Base-by-base conservation (phyloP, 2,113 vertebrate genomes). In the Corythornis cristatus region DNA sequence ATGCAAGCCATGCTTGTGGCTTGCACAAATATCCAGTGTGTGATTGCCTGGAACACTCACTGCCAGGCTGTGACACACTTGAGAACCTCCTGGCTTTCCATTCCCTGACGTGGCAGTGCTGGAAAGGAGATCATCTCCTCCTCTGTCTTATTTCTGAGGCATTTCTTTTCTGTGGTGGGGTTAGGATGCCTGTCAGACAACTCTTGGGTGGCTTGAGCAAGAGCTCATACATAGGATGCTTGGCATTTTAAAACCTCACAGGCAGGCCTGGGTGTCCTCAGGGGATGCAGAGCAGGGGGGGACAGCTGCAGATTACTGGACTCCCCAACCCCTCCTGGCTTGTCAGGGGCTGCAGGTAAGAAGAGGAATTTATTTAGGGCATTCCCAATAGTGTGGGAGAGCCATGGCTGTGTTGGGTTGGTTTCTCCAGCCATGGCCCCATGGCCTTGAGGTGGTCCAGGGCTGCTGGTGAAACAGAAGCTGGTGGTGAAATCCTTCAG, bases 381-480 rank as follows among this genome's bases (percentile, higher is more conserved):
- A 3, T 43, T 68, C 26, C 19, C 48, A 37, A 2, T 53, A 15
- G 31, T 1, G 2, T 25, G 37, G 33, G 72, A 65, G 50, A 87
- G 77, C 50, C 15, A 2, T 23, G 51, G 37, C 53, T 51, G 13
- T 33, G 35, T 11, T 31, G 23, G 15, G 11, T 0, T 48, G 31
- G 21, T 33, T 45, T 56, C 43, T 43, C 50, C 16, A 29, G 45
- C 31, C 43, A 16, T 3, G 17, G 48, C 13, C 51, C 12, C 8
- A 4, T 3, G 7, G 48, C 42, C 37, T 57, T 11, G 0, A 4
- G 28, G 19, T 40, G 16, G 6, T 9, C 20, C 56, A 51, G 67
- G 61, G 22, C 45, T 70, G 35, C 35, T 35, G 35, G 35, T 35
- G 51, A 28, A 35, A 31, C 1, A 2, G 12, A 48, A 12, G 35